A percentile compares a stretch with the other conserved stretches of the same genome.
These are phyloP conservation scores for Schrankia costaestrigalis DNA, from an alignment of 2,888 invertebrate genomes.

Conservation along the genomic window DNA sequence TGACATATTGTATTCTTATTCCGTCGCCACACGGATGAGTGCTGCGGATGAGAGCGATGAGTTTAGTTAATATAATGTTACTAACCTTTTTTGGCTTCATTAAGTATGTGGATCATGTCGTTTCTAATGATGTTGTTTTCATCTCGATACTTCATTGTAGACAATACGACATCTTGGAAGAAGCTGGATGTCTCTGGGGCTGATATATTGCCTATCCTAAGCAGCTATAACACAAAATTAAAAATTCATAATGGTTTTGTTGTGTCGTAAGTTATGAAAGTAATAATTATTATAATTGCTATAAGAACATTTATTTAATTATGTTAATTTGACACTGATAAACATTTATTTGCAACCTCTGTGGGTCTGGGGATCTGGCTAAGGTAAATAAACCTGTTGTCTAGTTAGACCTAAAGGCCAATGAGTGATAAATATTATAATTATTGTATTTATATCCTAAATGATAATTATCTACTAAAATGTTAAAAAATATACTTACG, in stretches of 20 bases:
- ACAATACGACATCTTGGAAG: conserved; percentile 52
- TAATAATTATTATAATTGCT: conserved; percentile 9
- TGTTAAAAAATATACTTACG: conserved; percentile 21
- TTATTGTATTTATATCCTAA: not conserved
- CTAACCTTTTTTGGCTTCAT: conserved; percentile 75
- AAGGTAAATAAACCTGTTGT: not conserved
- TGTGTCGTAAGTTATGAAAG: not conserved
- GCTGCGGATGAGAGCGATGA: no score
- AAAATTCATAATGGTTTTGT: no score
- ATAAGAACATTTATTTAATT: no score
- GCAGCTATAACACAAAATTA: not conserved
- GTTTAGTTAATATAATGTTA: not conserved
- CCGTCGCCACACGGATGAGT: not conserved
- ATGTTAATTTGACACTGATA: no score
- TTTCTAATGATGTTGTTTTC: conserved; percentile 56
- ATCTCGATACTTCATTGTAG: conserved; percentile 60
- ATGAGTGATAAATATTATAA: not conserved
- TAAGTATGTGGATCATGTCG: conserved; percentile 79
- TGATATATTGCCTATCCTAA: conserved; percentile 35
- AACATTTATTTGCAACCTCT: no score
- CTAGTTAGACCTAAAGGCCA: not conserved
- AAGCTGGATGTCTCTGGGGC: conserved; percentile 38
- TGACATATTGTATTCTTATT: not conserved
- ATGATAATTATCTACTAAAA: not conserved
- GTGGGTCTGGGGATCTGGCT: not conserved